A percentile compares a stretch with the other conserved stretches of the same genome.
Evolutionary conservation across 1,140 invertebrate genomes (phyloP).

Genomic region (Caerostris extrusa): DNA sequence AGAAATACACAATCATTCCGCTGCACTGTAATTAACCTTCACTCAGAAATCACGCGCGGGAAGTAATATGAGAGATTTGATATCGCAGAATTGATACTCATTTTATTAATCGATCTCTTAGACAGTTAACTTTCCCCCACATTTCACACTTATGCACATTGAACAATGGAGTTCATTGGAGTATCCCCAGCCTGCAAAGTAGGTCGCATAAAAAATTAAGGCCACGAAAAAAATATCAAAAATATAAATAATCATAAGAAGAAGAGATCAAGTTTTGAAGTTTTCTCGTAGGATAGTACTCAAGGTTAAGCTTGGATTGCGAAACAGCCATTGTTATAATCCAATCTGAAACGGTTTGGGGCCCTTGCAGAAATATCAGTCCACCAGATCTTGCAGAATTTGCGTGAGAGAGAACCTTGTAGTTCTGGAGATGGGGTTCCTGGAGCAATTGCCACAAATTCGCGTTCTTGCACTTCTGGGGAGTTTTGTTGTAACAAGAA

Average conservation of each 20-base stretch:
- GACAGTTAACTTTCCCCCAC: conserved; percentile 36
- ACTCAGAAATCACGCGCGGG: conserved; percentile 37
- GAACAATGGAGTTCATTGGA: conserved; percentile 64
- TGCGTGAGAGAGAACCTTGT: conserved; percentile 70
- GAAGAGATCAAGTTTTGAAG: conserved; percentile 56
- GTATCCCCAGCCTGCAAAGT: conserved; percentile 45
- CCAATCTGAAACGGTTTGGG: conserved; percentile 62
- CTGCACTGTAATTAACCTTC: conserved; percentile 36
- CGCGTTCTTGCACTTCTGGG: conserved; percentile 1
- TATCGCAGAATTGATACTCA: conserved; percentile 53
- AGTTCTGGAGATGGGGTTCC: conserved; percentile 16
- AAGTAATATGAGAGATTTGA: conserved; percentile 50
- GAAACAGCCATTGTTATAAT: conserved; percentile 74
- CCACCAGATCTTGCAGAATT: conserved; percentile 51
- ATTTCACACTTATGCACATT: conserved; percentile 52
- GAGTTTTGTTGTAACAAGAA: background rate
- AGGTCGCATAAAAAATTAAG: conserved; percentile 74
- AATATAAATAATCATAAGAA: conserved; percentile 62
- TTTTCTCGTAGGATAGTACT: conserved; percentile 4
- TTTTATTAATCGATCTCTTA: conserved; percentile 51
- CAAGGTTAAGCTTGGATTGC: conserved; percentile 66
- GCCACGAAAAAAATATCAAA: conserved; percentile 64
- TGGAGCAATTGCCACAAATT: conserved; percentile 28
- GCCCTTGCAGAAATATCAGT: conserved; percentile 18
- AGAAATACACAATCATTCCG: background rate